phyloP scores from a whole-genome alignment of 2,888 invertebrate species.

The Drosophila subquinaria region DNA sequence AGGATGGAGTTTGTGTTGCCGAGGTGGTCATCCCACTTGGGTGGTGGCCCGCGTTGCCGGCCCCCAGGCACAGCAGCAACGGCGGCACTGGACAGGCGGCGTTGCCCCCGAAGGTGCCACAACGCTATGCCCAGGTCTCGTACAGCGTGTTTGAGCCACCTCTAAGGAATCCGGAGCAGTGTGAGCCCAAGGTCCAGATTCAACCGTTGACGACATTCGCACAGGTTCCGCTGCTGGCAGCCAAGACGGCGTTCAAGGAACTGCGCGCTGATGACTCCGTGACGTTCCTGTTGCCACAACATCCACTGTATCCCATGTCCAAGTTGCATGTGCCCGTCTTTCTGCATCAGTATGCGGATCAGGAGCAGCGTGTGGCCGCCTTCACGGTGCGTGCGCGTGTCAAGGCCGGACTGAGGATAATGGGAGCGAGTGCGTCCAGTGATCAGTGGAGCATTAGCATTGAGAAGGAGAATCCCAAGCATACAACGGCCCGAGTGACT shows the following conservation, averaged over 20 bases:
- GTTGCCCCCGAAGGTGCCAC: conserved; percentile 88
- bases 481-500: conserved; percentile 95
- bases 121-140: conserved; percentile 91
- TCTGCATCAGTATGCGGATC: conserved; percentile 90
- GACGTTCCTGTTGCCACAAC: conserved; percentile 94
- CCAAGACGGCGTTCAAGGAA: conserved; percentile 93
- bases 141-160: conserved; percentile 96
- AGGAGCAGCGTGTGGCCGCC: conserved; percentile 90
- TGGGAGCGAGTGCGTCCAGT: conserved; percentile 92
- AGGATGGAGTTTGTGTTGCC: conserved; percentile 96
- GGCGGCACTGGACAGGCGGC: conserved; percentile 10
- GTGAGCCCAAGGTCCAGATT: conserved; percentile 91
- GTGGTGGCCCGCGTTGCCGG: conserved; percentile 94
- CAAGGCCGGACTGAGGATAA: conserved; percentile 93
- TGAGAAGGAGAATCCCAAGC: conserved; percentile 92
- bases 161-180: conserved; percentile 88
- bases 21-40: conserved; percentile 94
- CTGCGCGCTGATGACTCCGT: conserved; percentile 93
- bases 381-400: conserved; percentile 96
- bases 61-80: conserved; percentile 86
- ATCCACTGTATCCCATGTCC: conserved; percentile 95
- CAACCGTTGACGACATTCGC: conserved; percentile 89
- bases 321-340: conserved; percentile 96
- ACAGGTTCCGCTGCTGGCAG: conserved; percentile 90
- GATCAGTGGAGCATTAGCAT: conserved; percentile 95